These are phyloP conservation scores for Sussaba pulchella DNA, from an alignment of 2,888 invertebrate genomes.

Conservation along the genomic window DNA sequence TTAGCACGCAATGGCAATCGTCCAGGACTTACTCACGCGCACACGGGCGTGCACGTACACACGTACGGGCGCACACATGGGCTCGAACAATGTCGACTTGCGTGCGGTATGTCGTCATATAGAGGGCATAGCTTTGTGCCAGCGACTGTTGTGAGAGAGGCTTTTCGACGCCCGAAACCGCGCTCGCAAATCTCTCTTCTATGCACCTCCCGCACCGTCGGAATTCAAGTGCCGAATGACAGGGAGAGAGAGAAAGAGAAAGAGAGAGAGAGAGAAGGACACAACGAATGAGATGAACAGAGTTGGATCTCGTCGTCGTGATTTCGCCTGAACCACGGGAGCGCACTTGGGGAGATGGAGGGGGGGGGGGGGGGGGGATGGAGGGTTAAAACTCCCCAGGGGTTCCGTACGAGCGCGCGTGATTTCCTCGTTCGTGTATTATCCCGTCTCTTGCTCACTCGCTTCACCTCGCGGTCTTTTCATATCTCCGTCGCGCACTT, in stretches of 20 bases:
- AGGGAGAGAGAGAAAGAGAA: slow-evolving; percentile 7
- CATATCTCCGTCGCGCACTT: slow-evolving; percentile 41
- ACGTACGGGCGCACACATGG: slow-evolving; percentile 12
- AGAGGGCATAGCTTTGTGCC: slow-evolving; percentile 42
- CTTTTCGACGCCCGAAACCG: slow-evolving; percentile 53
- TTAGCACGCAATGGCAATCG: slow-evolving; percentile 44
- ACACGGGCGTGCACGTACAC: not conserved
- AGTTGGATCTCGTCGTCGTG: slow-evolving; percentile 45
- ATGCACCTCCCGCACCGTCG: slow-evolving; percentile 66
- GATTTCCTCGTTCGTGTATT: slow-evolving; percentile 47
- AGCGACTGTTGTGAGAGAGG: slow-evolving; percentile 42
- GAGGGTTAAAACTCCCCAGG: not conserved
- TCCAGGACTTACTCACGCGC: slow-evolving; percentile 25
- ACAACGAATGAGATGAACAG: slow-evolving; percentile 9
- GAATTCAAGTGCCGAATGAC: slow-evolving; percentile 72
- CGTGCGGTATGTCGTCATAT: slow-evolving; percentile 25
- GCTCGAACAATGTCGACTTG: slow-evolving; percentile 3
- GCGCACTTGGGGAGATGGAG: not conserved
- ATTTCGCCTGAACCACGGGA: slow-evolving; percentile 39
- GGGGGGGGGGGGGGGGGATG: slow-evolving; percentile 36
- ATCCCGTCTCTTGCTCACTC: slow-evolving; percentile 50
- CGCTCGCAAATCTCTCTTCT: slow-evolving; percentile 56
- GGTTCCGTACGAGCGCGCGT: slow-evolving; percentile 34
- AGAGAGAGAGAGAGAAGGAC: slow-evolving; percentile 11
- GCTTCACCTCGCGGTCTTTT: slow-evolving; percentile 29